A percentile compares a stretch with the other conserved stretches of the same genome.
phyloP scores from a whole-genome alignment of 2,113 vertebrate genomes.

The Podocnemis expansa region DNA sequence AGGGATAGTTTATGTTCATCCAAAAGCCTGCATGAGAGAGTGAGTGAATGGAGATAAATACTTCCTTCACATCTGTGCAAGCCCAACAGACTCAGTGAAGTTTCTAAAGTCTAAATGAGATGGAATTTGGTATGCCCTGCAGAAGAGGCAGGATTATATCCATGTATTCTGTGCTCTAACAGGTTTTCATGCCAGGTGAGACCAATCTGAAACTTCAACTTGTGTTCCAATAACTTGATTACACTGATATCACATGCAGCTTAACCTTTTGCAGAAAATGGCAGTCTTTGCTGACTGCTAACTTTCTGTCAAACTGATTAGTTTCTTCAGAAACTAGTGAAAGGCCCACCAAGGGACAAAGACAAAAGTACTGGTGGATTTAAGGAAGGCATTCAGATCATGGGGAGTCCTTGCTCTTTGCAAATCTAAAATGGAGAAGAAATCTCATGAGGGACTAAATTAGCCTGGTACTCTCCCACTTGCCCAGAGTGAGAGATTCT shows the following conservation, averaged over 20 bases:
- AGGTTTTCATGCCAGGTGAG: accelerated
- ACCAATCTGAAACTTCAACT: accelerated
- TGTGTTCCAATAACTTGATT: accelerated
- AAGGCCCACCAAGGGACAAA: neutral
- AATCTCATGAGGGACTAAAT: neutral
- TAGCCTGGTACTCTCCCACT: neutral
- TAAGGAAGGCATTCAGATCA: neutral
- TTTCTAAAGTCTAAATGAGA: neutral
- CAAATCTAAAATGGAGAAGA: neutral
- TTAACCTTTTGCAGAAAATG: accelerated
- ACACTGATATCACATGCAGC: accelerated
- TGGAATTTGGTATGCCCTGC: accelerated
- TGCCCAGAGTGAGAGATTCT: neutral
- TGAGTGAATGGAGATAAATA: accelerated
- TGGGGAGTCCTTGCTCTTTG: accelerated
- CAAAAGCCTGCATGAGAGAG: no score
- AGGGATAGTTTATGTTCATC: neutral
- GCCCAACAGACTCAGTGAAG: neutral
- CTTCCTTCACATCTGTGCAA: neutral
- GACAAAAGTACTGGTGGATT: accelerated
- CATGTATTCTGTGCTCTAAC: accelerated
- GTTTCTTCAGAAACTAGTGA: neutral
- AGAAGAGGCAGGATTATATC: neutral
- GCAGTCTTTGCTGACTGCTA: neutral
- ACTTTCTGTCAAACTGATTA: neutral